Evolutionary conservation across 2,113 vertebrate species (phyloP).

Genomic region (Podilymbus podiceps): DNA sequence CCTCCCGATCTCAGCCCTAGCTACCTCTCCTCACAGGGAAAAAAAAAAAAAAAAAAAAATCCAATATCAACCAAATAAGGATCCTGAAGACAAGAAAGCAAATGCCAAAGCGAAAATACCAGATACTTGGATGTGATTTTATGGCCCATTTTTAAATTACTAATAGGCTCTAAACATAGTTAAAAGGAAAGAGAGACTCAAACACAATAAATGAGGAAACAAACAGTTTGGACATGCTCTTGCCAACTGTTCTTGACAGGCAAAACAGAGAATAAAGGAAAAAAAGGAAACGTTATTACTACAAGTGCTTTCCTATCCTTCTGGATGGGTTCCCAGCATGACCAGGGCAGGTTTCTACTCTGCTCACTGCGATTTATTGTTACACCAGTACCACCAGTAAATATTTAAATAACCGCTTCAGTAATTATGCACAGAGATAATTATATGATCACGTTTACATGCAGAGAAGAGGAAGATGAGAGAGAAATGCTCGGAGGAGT

Average conservation of each 20-base stretch:
- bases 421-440: neutral
- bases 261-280: neutral
- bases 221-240: neutral
- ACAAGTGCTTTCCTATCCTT: neutral
- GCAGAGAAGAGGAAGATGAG: neutral
- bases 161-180: neutral
- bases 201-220: neutral
- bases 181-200: neutral
- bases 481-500: neutral
- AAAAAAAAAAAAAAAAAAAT: neutral
- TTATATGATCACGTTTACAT: accelerated
- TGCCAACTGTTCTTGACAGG: conserved; percentile 3
- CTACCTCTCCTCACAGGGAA: neutral
- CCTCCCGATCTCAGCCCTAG: neutral
- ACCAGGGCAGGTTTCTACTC: neutral
- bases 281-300: neutral
- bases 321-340: neutral
- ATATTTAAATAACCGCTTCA: neutral
- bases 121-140: neutral
- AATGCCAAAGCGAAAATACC: neutral
- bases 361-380: neutral
- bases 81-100: neutral
- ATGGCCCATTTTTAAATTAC: neutral
- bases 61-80: neutral
- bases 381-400: neutral